Percentiles rank a stretch among this genome's conserved stretches.
Conservation (phyloP, 2,113 vertebrate genomes). For the Notechis scutatus region DNA sequence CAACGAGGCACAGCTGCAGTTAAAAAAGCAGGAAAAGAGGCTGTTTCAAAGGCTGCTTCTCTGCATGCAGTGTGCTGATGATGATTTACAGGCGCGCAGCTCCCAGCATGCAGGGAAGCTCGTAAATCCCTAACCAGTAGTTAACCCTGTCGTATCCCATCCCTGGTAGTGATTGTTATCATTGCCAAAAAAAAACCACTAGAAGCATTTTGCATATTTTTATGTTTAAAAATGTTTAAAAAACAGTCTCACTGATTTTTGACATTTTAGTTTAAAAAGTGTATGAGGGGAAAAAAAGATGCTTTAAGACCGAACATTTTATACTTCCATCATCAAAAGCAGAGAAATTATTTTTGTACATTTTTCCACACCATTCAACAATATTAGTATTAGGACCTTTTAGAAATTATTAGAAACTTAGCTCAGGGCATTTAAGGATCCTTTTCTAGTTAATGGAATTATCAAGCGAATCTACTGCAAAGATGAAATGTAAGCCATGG, state of each 20-base stretch:
- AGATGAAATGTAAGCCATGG: conserved; percentile 1
- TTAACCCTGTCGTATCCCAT: too few species aligned
- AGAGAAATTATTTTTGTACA: background rate
- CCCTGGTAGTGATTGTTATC: background rate
- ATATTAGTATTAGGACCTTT: background rate
- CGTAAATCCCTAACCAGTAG: too few species aligned
- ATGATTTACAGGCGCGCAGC: too few species aligned
- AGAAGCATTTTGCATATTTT: background rate
- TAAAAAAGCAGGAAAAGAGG: too few species aligned
- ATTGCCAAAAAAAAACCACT: background rate
- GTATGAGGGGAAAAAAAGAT: background rate
- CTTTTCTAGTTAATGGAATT: conserved; percentile 45
- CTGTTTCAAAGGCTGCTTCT: too few species aligned
- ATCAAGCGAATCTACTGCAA: conserved; percentile 9
- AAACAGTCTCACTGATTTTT: background rate
- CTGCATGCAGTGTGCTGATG: too few species aligned
- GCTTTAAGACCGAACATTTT: background rate
- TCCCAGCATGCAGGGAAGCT: too few species aligned
- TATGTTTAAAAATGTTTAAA: background rate
- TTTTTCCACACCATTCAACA: background rate
- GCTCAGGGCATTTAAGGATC: conserved; percentile 45
- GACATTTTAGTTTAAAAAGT: background rate
- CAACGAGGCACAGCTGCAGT: too few species aligned
- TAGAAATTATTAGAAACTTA: conserved; percentile 46
- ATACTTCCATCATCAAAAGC: background rate